A percentile compares a stretch with the other conserved stretches of the same genome.
These are phyloP conservation scores for Gallinago paraguaiae DNA, from an alignment of 2,113 vertebrate species.

Conservation along the genomic window DNA sequence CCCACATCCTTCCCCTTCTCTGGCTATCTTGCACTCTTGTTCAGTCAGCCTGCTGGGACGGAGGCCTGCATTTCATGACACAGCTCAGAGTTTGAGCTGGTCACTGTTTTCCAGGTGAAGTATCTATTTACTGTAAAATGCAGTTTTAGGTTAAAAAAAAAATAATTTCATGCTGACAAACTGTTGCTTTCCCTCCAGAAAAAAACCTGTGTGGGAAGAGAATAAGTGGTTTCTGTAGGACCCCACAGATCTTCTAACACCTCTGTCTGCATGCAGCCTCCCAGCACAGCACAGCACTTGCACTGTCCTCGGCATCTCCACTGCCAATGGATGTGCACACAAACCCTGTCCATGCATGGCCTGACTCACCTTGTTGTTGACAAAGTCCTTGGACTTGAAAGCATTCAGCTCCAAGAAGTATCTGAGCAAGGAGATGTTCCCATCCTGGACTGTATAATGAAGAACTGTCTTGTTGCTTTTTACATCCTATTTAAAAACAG, in stretches of 20 bases:
- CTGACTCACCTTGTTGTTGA: slow-evolving; percentile 48
- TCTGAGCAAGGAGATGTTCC: slow-evolving; percentile 42
- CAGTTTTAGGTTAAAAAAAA: background rate
- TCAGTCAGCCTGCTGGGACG: background rate
- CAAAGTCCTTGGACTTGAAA: slow-evolving; percentile 30
- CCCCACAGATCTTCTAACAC: background rate
- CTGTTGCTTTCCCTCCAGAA: background rate
- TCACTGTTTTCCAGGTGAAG: background rate
- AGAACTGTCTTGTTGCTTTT: slow-evolving; percentile 64
- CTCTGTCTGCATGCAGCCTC: background rate
- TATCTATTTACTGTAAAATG: background rate
- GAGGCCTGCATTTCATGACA: background rate
- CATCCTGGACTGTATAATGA: slow-evolving; percentile 48
- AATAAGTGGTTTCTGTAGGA: background rate
- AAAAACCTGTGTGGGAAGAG: background rate
- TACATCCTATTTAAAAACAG: slow-evolving; percentile 40
- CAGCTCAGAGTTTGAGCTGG: background rate
- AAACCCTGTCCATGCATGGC: background rate
- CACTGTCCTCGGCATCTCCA: background rate
- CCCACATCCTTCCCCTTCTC: background rate
- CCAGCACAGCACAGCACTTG: background rate
- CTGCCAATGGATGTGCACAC: background rate
- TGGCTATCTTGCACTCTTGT: background rate
- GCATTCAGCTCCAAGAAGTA: slow-evolving; percentile 57
- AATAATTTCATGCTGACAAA: background rate